These are phyloP conservation scores for Episyrphus balteatus DNA, from an alignment of 1,140 invertebrate genomes.

Conservation along the genomic window DNA sequence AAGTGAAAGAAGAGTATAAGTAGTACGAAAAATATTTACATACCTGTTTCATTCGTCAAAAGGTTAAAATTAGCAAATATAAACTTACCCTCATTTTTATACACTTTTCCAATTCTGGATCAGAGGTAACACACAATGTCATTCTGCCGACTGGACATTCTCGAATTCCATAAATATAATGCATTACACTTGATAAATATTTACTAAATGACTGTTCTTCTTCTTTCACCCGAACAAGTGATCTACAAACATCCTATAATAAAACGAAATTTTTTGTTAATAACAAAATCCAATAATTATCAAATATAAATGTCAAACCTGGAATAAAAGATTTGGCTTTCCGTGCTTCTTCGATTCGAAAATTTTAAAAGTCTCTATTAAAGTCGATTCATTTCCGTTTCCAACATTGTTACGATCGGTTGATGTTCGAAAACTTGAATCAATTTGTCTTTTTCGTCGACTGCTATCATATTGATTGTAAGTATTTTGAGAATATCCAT, in stretches of 20 bases:
- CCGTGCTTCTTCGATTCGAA: constrained; percentile 60
- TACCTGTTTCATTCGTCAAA: neutral
- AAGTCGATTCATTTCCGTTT: constrained; percentile 29
- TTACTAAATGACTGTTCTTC: constrained; percentile 48
- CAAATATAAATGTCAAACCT: constrained; percentile 38
- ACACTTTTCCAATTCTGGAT: constrained; percentile 84
- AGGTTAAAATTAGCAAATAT: neutral
- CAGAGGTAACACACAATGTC: constrained; percentile 81
- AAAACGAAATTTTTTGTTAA: neutral
- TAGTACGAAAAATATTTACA: too few relatives aligned
- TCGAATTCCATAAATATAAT: constrained; percentile 58
- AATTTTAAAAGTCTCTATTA: constrained; percentile 49
- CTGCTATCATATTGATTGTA: constrained; percentile 15
- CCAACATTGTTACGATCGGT: constrained; percentile 15
- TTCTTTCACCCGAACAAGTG: constrained; percentile 47
- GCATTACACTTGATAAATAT: constrained; percentile 52
- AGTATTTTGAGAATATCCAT: constrained; percentile 12
- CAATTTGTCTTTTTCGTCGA: constrained; percentile 1
- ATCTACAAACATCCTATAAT: constrained; percentile 55
- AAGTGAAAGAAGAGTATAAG: too few relatives aligned
- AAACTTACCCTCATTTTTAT: constrained; percentile 76
- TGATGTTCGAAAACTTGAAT: neutral
- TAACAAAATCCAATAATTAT: neutral
- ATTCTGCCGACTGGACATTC: constrained; percentile 70
- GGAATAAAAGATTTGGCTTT: constrained; percentile 55